Evolutionary conservation across 2,888 invertebrate species (phyloP).

Genomic region (Branchipolynoe longqiensis): DNA sequence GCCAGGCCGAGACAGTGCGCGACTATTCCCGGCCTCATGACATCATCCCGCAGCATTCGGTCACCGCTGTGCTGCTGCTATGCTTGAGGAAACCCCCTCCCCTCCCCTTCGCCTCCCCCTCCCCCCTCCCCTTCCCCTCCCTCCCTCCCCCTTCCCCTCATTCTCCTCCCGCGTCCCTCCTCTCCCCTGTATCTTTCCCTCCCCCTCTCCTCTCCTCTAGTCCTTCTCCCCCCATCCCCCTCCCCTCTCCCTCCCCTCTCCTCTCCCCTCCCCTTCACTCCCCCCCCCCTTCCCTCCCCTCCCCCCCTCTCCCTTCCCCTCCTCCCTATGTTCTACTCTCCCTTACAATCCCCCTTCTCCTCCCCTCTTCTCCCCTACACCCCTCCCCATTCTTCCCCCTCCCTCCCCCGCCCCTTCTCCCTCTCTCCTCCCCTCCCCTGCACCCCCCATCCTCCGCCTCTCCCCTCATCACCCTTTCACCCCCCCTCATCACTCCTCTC

Average conservation of each 20-base stretch:
- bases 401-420: background rate
- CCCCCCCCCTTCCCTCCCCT: background rate
- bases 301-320: background rate
- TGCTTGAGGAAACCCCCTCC: background rate
- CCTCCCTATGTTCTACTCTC: too few relatives aligned
- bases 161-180: too few relatives aligned
- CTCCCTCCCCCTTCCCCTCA: background rate
- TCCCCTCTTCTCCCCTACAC: background rate
- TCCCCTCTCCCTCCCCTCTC: background rate
- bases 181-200: too few relatives aligned
- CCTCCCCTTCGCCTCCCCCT: background rate
- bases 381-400: background rate
- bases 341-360: background rate
- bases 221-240: too few relatives aligned
- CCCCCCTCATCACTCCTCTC: background rate
- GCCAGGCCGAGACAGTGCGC: constrained; percentile 9
- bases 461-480: background rate
- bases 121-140: background rate
- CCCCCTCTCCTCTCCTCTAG: too few relatives aligned
- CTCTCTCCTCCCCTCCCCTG: background rate
- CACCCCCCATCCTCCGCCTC: background rate
- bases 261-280: background rate
- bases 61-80: constrained; percentile 14
- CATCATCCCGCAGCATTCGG: constrained; percentile 45
- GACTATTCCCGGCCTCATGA: constrained; percentile 29